Conservation (phyloP, 1,140 invertebrate genomes). For the Drosophila leontia region DNA sequence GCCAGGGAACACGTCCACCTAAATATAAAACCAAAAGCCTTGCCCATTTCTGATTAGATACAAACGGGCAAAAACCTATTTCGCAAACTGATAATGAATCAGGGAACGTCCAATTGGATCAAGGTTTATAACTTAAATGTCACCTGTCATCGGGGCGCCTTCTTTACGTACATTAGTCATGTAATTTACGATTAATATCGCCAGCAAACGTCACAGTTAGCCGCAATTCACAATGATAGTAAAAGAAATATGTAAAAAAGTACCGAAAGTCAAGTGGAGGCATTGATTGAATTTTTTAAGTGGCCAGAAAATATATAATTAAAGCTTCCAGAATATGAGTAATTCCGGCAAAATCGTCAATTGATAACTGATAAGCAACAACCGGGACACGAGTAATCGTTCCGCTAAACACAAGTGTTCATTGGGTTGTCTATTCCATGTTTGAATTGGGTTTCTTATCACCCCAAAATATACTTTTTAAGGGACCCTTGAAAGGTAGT, state of each 20-base stretch:
- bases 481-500: not conserved
- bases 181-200: constrained; percentile 36
- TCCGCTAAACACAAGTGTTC: constrained; percentile 37
- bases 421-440: constrained; percentile 35
- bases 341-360: constrained; percentile 35
- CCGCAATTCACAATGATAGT: constrained; percentile 22
- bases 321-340: constrained; percentile 48
- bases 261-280: constrained; percentile 13
- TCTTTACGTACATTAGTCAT: constrained; percentile 37
- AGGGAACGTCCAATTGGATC: constrained; percentile 26
- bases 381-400: constrained; percentile 58
- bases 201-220: constrained; percentile 30
- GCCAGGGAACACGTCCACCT: constrained; percentile 7
- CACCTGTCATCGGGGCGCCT: not conserved
- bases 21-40: constrained; percentile 36
- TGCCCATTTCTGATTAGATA: constrained; percentile 37
- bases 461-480: not conserved
- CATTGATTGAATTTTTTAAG: constrained; percentile 64
- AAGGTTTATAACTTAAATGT: constrained; percentile 18
- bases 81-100: constrained; percentile 35
- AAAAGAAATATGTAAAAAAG: constrained; percentile 11
- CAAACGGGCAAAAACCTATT: constrained; percentile 36
- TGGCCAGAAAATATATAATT: constrained; percentile 41
- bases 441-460: constrained; percentile 49
- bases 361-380: constrained; percentile 22